Base-by-base conservation (phyloP, 53 echinoderm and acorn worm species). In the Temnopleurus reevesii region DNA sequence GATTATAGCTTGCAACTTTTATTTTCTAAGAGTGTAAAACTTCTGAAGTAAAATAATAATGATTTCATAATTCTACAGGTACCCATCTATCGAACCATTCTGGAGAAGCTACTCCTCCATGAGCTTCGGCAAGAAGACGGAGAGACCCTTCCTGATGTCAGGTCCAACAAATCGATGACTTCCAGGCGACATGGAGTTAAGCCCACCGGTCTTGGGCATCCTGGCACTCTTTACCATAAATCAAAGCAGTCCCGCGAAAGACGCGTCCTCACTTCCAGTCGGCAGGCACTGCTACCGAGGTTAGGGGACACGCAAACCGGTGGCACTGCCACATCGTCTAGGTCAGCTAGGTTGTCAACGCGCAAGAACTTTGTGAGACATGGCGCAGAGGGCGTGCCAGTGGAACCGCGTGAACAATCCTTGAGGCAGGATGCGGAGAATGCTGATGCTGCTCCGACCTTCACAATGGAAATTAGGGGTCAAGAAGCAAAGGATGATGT, bases 51-150 rank as follows among this genome's bases (percentile, higher is more conserved):
- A n/a, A n/a, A n/a, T n/a, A n/a, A n/a, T n/a, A n/a, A n/a, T n/a
- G n/a, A n/a, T n/a, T n/a, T n/a, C n/a, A n/a, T n/a, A n/a, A n/a
- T n/a, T n/a, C n/a, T 57, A 10, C 43, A 83, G 83, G 38, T 83
- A 34, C 83, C 83, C 19, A 49, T 83, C 51, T 83, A 83, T 12
- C 83, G 53, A 3, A 53, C 35, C 0, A 55, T 83, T 8, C 57
- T 83, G 5, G 83, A 83, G 26, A 83, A 56, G 36, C 15, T 83
- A 19, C 35, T 83, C 5, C 35, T 51, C 27, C 31, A 55, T 23
- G 55, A 55, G 30, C 21, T 36, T 8, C 83, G n/a, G 36, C 83
- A 53, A 21, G 36, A 53, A 8, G 54, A 83, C 53, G 19, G 19
- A 8, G 23, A 9, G 38, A n/a, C 55, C 54, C 7, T 35, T 0